Evolutionary conservation across 2,888 invertebrate genomes (phyloP).

Genomic region (Polietes domitor): DNA sequence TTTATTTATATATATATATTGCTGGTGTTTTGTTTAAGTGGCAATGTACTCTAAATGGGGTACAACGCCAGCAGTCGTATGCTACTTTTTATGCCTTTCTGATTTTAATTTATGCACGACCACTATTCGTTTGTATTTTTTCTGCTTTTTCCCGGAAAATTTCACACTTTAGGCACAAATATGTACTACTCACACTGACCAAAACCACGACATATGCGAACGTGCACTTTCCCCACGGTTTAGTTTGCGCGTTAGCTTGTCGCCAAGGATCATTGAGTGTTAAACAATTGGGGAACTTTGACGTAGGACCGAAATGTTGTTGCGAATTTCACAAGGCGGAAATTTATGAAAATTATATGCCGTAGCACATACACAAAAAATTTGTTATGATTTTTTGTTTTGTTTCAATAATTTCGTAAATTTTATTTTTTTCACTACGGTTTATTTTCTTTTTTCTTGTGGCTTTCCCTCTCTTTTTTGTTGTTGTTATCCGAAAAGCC

Average conservation of each 20-base stretch:
- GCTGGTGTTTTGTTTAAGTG: constrained; percentile 37
- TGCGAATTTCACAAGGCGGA: background rate
- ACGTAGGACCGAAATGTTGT: constrained; percentile 24
- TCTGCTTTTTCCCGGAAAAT: background rate
- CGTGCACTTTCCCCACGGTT: background rate
- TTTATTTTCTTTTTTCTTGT: constrained; percentile 17
- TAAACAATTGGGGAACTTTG: constrained; percentile 31
- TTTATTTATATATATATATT: constrained; percentile 8
- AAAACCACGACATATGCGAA: constrained; percentile 25
- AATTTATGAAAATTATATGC: too few relatives aligned
- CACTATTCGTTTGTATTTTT: constrained; percentile 40
- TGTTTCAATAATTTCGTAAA: background rate
- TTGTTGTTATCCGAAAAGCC: background rate
- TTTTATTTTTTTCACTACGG: constrained; percentile 1
- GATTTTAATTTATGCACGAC: constrained; percentile 48
- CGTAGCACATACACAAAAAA: background rate
- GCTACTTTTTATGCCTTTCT: background rate
- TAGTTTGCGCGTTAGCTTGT: background rate
- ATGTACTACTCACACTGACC: too few relatives aligned
- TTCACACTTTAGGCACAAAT: background rate
- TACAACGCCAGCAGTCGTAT: constrained; percentile 32
- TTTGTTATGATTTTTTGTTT: background rate
- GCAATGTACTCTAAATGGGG: constrained; percentile 61
- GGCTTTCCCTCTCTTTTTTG: constrained; percentile 15
- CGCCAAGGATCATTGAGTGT: background rate